Conservation (phyloP, 2,888 invertebrate genomes). For the Perizoma flavofasciatum region DNA sequence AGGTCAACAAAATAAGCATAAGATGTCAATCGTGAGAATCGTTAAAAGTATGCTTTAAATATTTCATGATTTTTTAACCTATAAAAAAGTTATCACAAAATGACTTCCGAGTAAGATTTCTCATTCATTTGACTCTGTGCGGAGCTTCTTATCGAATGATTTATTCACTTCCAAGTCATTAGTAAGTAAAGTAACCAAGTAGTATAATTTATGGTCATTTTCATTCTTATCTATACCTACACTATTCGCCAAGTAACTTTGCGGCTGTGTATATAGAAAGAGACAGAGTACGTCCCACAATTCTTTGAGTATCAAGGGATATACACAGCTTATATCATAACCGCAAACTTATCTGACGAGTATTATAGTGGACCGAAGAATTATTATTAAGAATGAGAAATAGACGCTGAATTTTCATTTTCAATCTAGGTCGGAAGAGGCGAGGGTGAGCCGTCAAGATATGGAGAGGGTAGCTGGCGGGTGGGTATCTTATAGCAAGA, state of each 20-base stretch:
- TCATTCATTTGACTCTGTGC: constrained; percentile 31
- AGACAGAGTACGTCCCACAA: neutral
- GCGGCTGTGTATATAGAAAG: constrained; percentile 12
- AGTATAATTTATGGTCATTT: constrained; percentile 70
- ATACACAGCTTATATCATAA: neutral
- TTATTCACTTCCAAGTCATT: constrained; percentile 47
- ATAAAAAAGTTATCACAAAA: constrained; percentile 18
- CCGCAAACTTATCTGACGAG: constrained; percentile 15
- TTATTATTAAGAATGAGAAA: constrained; percentile 60
- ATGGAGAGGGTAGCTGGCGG: constrained; percentile 76
- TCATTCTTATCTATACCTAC: constrained; percentile 56
- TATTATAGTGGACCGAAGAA: neutral
- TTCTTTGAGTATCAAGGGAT: neutral
- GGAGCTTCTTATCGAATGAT: constrained; percentile 41
- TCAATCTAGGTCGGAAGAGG: constrained; percentile 80
- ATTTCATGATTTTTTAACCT: too few relatives aligned
- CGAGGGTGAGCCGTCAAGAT: constrained; percentile 70
- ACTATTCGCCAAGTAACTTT: constrained; percentile 19
- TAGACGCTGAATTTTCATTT: constrained; percentile 81
- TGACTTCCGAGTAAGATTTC: constrained; percentile 22
- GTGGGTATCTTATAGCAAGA: constrained; percentile 71
- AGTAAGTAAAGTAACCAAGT: constrained; percentile 46
- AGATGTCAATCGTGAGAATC: neutral
- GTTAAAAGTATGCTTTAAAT: neutral
- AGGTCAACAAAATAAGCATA: neutral